phyloP scores from a whole-genome alignment of 1,140 invertebrate species.

The Hyphantria cunea region DNA sequence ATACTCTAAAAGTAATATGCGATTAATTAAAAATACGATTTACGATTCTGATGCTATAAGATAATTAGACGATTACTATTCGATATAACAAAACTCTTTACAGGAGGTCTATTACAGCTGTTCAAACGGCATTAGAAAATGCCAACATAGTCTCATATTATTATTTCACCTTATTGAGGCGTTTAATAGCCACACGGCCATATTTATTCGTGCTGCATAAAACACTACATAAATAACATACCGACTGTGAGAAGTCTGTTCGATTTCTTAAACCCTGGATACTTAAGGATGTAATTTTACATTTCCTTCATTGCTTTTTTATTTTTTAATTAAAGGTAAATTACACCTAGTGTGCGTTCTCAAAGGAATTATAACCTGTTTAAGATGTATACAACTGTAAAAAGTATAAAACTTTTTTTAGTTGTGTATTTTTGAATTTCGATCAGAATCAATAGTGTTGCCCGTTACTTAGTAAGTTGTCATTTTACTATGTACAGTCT shows the following conservation, averaged over 20 bases:
- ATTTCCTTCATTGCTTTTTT: background rate
- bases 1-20: conserved; percentile 35
- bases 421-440: background rate
- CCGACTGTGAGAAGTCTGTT: conserved; percentile 11
- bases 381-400: too few relatives aligned
- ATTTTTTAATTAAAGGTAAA: conserved; percentile 4
- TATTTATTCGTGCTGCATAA: conserved; percentile 10
- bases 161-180: conserved; percentile 12
- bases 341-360: conserved; percentile 2
- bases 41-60: conserved; percentile 31
- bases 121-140: conserved; percentile 23
- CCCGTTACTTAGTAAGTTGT: conserved; percentile 1
- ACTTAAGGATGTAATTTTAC: conserved; percentile 16
- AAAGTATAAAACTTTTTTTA: too few relatives aligned
- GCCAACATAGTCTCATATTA: conserved; percentile 1
- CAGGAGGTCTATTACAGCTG: conserved; percentile 21
- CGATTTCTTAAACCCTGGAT: conserved; percentile 5
- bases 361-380: background rate
- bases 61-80: conserved; percentile 41
- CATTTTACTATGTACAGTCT: conserved; percentile 4
- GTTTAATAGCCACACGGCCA: conserved; percentile 15
- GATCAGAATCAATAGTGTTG: too few relatives aligned
- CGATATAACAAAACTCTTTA: conserved; percentile 20
- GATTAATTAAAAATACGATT: conserved; percentile 47
- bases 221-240: conserved; percentile 6